Percentiles rank a stretch among this genome's conserved stretches.
Conservation (phyloP, 2,113 vertebrate genomes). For the Ariopsis seemanni region DNA sequence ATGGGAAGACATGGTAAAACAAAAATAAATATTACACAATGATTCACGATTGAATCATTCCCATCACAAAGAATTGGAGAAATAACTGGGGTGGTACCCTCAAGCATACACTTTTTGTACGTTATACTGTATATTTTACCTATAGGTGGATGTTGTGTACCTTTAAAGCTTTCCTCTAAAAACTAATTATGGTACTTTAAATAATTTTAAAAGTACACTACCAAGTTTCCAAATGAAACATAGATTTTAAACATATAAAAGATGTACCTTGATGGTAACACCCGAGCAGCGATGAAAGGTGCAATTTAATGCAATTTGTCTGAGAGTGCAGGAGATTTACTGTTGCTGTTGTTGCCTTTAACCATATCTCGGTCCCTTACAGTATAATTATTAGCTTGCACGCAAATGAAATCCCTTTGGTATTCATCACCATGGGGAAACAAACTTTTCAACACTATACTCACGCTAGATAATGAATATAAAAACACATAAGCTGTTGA, state of each 20-base stretch:
- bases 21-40: conserved; percentile 7
- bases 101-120: background rate
- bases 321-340: background rate
- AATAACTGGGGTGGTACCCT: background rate
- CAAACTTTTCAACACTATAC: too few relatives aligned
- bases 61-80: background rate
- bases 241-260: background rate
- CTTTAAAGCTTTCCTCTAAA: background rate
- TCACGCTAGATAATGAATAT: background rate
- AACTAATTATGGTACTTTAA: background rate
- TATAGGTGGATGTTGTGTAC: background rate
- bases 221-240: background rate
- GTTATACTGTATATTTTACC: background rate
- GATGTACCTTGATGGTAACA: background rate
- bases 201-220: background rate
- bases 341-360: background rate
- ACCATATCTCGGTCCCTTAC: background rate
- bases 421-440: background rate
- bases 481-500: background rate
- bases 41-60: background rate
- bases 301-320: too few relatives aligned
- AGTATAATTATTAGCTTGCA: background rate
- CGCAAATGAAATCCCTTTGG: background rate
- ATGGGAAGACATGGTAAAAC: background rate
- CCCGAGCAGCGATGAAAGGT: background rate